Conservation (phyloP, 2,888 invertebrate genomes). For the Acleris sparsana region DNA sequence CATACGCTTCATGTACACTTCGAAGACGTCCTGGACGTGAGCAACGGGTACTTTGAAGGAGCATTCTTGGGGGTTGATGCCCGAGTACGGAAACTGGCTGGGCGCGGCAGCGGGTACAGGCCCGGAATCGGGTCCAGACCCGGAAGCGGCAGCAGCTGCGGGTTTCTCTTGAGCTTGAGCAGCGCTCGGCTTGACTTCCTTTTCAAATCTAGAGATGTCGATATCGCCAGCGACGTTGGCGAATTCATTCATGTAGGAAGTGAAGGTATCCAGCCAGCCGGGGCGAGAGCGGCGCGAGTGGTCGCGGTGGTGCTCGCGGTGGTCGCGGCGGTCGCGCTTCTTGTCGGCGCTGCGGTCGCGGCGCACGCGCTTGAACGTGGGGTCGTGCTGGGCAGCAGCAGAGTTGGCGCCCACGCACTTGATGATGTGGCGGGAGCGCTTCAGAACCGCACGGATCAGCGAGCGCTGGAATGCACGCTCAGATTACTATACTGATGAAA, state of each 20-base stretch:
- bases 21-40: slow-evolving; percentile 45
- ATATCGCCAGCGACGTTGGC: slow-evolving; percentile 76
- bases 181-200: slow-evolving; percentile 38
- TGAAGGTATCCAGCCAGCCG: slow-evolving; percentile 78
- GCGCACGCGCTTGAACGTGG: slow-evolving; percentile 55
- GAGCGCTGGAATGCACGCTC: slow-evolving; percentile 52
- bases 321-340: slow-evolving; percentile 50
- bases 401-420: slow-evolving; percentile 51
- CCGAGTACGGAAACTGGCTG: slow-evolving; percentile 12
- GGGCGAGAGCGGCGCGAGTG: slow-evolving; percentile 51
- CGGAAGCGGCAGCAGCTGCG: slow-evolving; percentile 33
- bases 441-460: slow-evolving; percentile 65
- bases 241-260: slow-evolving; percentile 81
- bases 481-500: neutral
- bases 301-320: slow-evolving; percentile 40
- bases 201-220: slow-evolving; percentile 44
- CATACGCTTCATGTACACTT: slow-evolving; percentile 40
- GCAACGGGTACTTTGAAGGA: slow-evolving; percentile 41
- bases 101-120: neutral
- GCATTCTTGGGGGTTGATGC: slow-evolving; percentile 34
- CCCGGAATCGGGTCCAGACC: neutral
- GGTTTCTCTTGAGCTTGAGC: slow-evolving; percentile 37
- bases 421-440: slow-evolving; percentile 67
- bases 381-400: slow-evolving; percentile 46
- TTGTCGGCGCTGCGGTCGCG: slow-evolving; percentile 53